Evolutionary conservation across 1,140 invertebrate species (phyloP), one percentile per base, ranked within the genome.

Genomic region (Ostrea denselamellosa): DNA sequence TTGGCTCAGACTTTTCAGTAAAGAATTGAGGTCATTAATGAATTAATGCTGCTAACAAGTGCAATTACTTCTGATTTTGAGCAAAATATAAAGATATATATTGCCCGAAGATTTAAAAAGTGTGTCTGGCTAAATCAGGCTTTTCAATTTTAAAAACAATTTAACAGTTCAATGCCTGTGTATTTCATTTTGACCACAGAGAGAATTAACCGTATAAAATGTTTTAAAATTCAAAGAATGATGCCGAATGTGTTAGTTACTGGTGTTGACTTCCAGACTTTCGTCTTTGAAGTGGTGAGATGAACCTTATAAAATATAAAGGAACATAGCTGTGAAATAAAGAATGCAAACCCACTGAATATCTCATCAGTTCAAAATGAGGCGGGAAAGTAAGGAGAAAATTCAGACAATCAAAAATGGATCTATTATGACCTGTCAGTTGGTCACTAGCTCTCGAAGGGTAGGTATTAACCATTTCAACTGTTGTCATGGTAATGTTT

Each of bases 141-240:
- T 77, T 77, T 77, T 77, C 68, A 77, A 77, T 28, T 77, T 77
- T 77, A 77, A 77, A 14, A 77, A 77, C 68, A 77, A 77, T 77
- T 77, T 77, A 77, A 77, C 22, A 77, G 25, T 28, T 34, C 68
- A 25, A 28, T 77, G 68, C 12, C 9, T n/a, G n/a, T 17, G 56
- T 28, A 77, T 9, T 77, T 77, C 68, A 77, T 8, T 77, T 77
- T 77, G 68, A 77, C 68, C 68, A 77, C 25, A 34, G 14, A 25
- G 68, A 25, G 25, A 28, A 77, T 77, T 77, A 77, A 22, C 22
- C 28, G 22, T 34, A 28, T 77, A 77, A 34, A 77, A 77, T 25
- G 28, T 28, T 9, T 22, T 77, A 28, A 28, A 12, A 77, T 77
- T 77, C 12, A 22, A 9, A 34, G 22, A 77, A 77, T 77, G 22